Evolutionary conservation across 2,888 invertebrate species (phyloP).

Genomic region (Polydesmus complanatus): DNA sequence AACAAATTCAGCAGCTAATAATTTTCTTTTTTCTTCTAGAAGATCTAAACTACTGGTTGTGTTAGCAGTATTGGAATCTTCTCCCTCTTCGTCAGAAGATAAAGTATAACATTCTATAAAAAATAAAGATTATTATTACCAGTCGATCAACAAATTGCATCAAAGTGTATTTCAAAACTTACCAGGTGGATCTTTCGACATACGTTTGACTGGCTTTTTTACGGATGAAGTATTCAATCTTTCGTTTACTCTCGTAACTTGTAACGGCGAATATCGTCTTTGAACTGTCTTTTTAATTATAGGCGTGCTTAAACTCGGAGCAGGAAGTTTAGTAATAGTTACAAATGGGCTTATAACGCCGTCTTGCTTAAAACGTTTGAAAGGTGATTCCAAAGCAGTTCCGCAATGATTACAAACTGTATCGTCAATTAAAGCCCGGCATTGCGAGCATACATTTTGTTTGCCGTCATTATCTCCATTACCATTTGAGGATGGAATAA

Average conservation of each 20-base stretch:
- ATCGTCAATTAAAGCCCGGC: neutral
- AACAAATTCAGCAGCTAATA: too few species aligned
- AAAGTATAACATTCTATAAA: slow-evolving; percentile 6
- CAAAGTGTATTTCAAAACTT: neutral
- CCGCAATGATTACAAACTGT: neutral
- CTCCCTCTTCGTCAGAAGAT: slow-evolving; percentile 6
- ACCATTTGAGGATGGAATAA: too few species aligned
- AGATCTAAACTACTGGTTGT: too few species aligned
- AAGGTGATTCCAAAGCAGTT: neutral
- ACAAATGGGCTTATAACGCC: neutral
- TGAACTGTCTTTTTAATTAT: neutral
- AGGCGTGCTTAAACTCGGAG: neutral
- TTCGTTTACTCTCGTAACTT: neutral
- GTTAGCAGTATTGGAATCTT: neutral
- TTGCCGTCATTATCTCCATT: too few species aligned
- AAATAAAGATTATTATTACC: neutral
- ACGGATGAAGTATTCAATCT: neutral
- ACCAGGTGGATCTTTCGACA: neutral
- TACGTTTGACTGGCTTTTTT: neutral
- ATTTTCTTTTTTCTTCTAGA: too few species aligned
- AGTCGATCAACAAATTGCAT: neutral
- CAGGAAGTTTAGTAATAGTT: neutral
- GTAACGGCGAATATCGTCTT: neutral
- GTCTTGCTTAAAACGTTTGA: neutral
- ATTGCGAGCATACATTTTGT: neutral